A percentile compares a stretch with the other conserved stretches of the same genome.
These are phyloP conservation scores for Lasioglossum albipes DNA, from an alignment of 1,140 invertebrate genomes.

Conservation along the genomic window DNA sequence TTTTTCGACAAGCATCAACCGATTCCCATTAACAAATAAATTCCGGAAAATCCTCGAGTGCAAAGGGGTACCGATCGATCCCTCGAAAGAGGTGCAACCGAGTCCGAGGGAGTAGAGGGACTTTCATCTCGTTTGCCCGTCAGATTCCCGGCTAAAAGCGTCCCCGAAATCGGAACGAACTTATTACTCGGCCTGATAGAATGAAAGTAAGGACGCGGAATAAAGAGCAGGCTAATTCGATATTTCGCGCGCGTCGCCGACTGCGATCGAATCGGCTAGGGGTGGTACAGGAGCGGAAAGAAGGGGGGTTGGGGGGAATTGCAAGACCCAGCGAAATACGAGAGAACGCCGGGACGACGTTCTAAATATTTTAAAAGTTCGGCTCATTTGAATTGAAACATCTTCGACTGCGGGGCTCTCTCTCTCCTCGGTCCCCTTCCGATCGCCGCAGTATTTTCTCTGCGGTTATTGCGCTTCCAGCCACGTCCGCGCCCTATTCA, in stretches of 20 bases:
- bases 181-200: constrained; percentile 6
- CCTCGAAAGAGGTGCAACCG: too few relatives aligned
- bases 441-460: constrained; percentile 51
- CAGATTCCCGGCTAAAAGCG: background rate
- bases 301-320: background rate
- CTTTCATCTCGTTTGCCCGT: background rate
- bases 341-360: constrained; percentile 42
- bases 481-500: constrained; percentile 37
- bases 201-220: constrained; percentile 55
- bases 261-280: constrained; percentile 33
- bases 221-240: constrained; percentile 57
- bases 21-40: too few relatives aligned
- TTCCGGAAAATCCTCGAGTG: too few relatives aligned
- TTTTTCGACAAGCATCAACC: too few relatives aligned
- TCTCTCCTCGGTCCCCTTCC: constrained; percentile 17
- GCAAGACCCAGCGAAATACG: constrained; percentile 15
- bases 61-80: too few relatives aligned
- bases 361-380: constrained; percentile 72
- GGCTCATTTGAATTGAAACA: constrained; percentile 71
- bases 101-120: background rate
- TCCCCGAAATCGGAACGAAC: background rate
- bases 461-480: constrained; percentile 59
- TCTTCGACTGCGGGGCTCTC: constrained; percentile 48
- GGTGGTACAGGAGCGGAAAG: constrained; percentile 1
- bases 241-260: constrained; percentile 54